Base-by-base conservation (phyloP, 1,140 invertebrate genomes). In the Platyscapa corneri region DNA sequence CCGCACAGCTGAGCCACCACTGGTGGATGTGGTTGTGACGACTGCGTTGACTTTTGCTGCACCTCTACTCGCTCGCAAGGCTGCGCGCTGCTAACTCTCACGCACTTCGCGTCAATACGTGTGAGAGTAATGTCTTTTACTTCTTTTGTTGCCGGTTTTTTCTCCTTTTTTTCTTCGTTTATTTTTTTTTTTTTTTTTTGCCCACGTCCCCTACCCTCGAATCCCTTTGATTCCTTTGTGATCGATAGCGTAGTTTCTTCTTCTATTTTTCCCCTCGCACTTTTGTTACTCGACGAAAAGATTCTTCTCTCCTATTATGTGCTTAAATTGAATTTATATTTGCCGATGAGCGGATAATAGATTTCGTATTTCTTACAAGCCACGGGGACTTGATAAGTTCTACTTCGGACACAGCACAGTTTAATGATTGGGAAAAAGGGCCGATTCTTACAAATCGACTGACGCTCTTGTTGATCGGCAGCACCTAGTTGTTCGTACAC, bases 1-100 rank as follows among this genome's bases (percentile, higher is more conserved):
- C 88, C 88, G 89, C 91, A 92, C 91, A 92, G 91, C 91, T 92
- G 91, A 91, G 91, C 87, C 42, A 76, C n/a, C 83, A 49, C 88
- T 23, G 90, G 90, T 92, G 90, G 91, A 92, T 91, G 91, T 89
- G 90, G 89, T 89, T 91, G 91, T 89, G 90, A 89, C 90, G 90
- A 88, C 88, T 81, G 82, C 87, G 70, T 64, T 37, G 76, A 65
- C 53, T 32, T 16, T 32, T 64, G 70, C 75, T 75, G 87, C 89
- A 86, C 86, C 89, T 85, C 79, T 75, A 16, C 49, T 78, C 53
- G 60, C 32, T 8, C 39, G 5, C 39, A 12, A n/a, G n/a, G n/a
- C n/a, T n/a, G n/a, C n/a, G n/a, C n/a, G n/a, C n/a, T n/a, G n/a
- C n/a, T n/a, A n/a, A n/a, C n/a, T n/a, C n/a, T n/a, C n/a, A n/a